phyloP scores from a whole-genome alignment of 2,888 invertebrate species.

The Exephanes ischioxanthus region DNA sequence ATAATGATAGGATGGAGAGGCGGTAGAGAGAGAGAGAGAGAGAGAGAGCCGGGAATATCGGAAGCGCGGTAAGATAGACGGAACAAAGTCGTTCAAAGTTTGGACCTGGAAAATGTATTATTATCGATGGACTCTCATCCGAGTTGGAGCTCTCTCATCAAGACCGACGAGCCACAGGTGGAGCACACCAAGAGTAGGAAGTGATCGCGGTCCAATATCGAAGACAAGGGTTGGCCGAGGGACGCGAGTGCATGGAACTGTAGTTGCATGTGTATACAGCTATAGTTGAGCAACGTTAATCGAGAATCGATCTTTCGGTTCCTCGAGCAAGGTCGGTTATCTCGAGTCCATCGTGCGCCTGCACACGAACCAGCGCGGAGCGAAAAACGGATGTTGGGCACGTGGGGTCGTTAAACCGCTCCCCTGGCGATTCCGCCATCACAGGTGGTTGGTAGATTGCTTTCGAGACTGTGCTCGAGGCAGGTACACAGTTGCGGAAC shows the following conservation, averaged over 20 bases:
- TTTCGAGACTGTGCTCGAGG: conserved; percentile 54
- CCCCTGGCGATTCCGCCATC: conserved; percentile 62
- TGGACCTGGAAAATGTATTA: neutral
- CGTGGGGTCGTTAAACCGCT: conserved; percentile 58
- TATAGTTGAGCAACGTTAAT: conserved; percentile 31
- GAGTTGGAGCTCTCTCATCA: neutral
- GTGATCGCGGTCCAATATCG: conserved; percentile 34
- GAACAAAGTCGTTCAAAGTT: neutral
- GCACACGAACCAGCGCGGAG: conserved; percentile 15
- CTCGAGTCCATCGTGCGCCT: conserved; percentile 44
- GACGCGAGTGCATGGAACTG: neutral
- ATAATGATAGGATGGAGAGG: neutral
- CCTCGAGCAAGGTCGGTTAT: conserved; percentile 21
- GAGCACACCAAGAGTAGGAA: conserved; percentile 15
- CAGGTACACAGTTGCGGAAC: conserved; percentile 4
- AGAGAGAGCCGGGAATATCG: neutral
- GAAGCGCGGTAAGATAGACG: neutral
- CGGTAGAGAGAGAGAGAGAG: neutral
- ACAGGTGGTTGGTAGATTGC: conserved; percentile 72
- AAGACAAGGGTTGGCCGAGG: neutral
- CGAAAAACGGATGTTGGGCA: conserved; percentile 46
- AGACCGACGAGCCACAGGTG: conserved; percentile 48
- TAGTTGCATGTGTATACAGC: neutral
- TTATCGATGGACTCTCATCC: conserved; percentile 18
- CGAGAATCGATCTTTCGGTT: conserved; percentile 36